A percentile compares a stretch with the other conserved stretches of the same genome.
Evolutionary conservation across 2,888 invertebrate genomes (phyloP).

Genomic region (Opisthograptis luteolata): DNA sequence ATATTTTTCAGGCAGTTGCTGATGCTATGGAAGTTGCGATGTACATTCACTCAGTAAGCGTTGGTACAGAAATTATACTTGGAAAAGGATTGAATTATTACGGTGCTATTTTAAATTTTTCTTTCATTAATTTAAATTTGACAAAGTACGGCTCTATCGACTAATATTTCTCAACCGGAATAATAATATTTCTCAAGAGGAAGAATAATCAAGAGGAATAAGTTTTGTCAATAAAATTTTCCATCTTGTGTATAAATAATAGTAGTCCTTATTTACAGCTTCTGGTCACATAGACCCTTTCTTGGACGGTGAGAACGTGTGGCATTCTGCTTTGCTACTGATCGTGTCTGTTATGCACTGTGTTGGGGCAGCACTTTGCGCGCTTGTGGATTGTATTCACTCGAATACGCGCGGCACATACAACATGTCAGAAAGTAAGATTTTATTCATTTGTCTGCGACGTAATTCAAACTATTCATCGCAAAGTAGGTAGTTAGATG

Average conservation of each 20-base stretch:
- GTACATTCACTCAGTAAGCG: conserved; percentile 68
- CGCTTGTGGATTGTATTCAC: conserved; percentile 57
- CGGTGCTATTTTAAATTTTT: conserved; percentile 47
- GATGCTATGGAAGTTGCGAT: conserved; percentile 68
- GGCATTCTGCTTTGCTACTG: conserved; percentile 63
- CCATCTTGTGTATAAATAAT: too few relatives aligned
- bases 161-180: too few relatives aligned
- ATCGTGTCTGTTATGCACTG: conserved; percentile 56
- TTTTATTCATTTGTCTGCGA: too few relatives aligned
- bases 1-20: conserved; percentile 52
- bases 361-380: conserved; percentile 60
- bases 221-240: too few relatives aligned
- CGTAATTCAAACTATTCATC: too few relatives aligned
- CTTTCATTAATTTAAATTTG: too few relatives aligned
- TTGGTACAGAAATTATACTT: conserved; percentile 70
- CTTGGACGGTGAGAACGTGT: conserved; percentile 67
- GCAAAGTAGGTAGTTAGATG: too few relatives aligned
- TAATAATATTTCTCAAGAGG: too few relatives aligned
- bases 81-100: conserved; percentile 75
- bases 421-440: conserved; percentile 62
- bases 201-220: too few relatives aligned
- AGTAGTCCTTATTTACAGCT: conserved; percentile 48
- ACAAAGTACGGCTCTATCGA: too few relatives aligned
- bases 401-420: conserved; percentile 42
- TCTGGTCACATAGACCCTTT: conserved; percentile 70